Evolutionary conservation across 2,888 invertebrate genomes (phyloP), one percentile per base, ranked within the genome.

Genomic region (Trissolcus brochymenae): DNA sequence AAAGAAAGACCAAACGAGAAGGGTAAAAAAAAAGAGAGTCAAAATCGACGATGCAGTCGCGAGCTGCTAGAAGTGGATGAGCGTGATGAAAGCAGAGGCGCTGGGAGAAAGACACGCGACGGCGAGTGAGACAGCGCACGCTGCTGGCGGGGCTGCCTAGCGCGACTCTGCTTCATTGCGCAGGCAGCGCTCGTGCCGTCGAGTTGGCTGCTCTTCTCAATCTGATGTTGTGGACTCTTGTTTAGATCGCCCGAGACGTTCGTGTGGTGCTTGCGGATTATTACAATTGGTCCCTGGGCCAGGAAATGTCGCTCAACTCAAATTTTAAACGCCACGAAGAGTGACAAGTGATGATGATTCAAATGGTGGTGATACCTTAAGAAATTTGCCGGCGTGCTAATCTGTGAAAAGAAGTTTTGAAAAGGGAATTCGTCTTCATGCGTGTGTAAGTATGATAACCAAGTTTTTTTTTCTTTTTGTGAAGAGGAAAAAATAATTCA

Each of bases 161-260:
- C 35, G 60, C 80, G 79, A 68, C 79, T 80, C 81, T 80, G 82
- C 80, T 82, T 82, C 83, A 81, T 82, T 84, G 83, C 84, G 85
- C 84, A 82, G 81, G 79, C 80, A 82, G 80, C 80, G 67, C 80
- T 81, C 80, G 80, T 71, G 75, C 78, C 70, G 79, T 77, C 70
- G 74, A 71, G 70, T 65, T 53, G 68, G 62, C 71, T 65, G 74
- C 64, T 74, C 72, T 61, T 65, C 54, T 64, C 50, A 43, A 54
- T 74, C 79, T 65, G 56, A 75, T 70, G 80, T 78, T 68, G 73
- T 51, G 78, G 51, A 64, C 62, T 70, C 72, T 54, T 9, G 72
- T 35, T 56, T 17, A 35, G 43, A 55, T 70, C 55, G 76, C 71
- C 13, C 35, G 14, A 46, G 55, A 53, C 67, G 64, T 72, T 16